A percentile compares a stretch with the other conserved stretches of the same genome.
Evolutionary conservation across 2,797 vertebrate genomes (phyloP).

Genomic region (Karalla daura): DNA sequence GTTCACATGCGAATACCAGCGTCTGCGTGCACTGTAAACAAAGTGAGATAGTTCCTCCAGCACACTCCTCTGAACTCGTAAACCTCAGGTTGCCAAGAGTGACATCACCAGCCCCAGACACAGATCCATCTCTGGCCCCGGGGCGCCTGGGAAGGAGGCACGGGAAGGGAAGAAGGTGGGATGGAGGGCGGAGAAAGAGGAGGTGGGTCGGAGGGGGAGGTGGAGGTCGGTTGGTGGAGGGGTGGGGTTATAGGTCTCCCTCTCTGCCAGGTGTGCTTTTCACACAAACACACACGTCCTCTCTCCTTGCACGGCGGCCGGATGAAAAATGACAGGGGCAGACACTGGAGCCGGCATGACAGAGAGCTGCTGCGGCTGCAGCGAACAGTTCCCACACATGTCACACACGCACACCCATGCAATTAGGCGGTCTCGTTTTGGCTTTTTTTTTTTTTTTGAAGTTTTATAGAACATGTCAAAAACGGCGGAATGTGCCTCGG

Average conservation of each 20-base stretch:
- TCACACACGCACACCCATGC: slow-evolving; percentile 30
- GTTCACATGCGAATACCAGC: slow-evolving; percentile 8
- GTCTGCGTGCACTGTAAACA: slow-evolving; percentile 50
- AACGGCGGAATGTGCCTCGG: background rate
- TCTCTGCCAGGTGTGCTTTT: slow-evolving; percentile 79
- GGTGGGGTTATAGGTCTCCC: slow-evolving; percentile 66
- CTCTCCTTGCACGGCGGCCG: slow-evolving; percentile 39
- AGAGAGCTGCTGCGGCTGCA: slow-evolving; percentile 43
- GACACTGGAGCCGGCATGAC: slow-evolving; percentile 73
- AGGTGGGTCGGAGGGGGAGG: slow-evolving; percentile 6
- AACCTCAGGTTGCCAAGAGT: slow-evolving; percentile 62
- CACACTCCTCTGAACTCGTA: slow-evolving; percentile 65
- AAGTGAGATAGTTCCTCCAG: slow-evolving; percentile 29
- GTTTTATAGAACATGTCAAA: background rate
- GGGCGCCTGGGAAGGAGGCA: slow-evolving; percentile 44
- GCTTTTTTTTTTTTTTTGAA: background rate
- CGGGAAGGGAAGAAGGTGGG: slow-evolving; percentile 49
- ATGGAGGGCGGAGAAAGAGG: slow-evolving; percentile 42
- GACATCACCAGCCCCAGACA: slow-evolving; percentile 75
- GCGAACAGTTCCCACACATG: slow-evolving; percentile 70
- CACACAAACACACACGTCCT: slow-evolving; percentile 53
- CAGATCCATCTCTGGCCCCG: slow-evolving; percentile 69
- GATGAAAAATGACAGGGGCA: slow-evolving; percentile 73
- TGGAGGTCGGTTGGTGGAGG: slow-evolving; percentile 50
- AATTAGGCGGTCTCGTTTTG: background rate